These are phyloP conservation scores for Myiopsitta monachus DNA, from an alignment of 2,113 vertebrate species.

Conservation along the genomic window DNA sequence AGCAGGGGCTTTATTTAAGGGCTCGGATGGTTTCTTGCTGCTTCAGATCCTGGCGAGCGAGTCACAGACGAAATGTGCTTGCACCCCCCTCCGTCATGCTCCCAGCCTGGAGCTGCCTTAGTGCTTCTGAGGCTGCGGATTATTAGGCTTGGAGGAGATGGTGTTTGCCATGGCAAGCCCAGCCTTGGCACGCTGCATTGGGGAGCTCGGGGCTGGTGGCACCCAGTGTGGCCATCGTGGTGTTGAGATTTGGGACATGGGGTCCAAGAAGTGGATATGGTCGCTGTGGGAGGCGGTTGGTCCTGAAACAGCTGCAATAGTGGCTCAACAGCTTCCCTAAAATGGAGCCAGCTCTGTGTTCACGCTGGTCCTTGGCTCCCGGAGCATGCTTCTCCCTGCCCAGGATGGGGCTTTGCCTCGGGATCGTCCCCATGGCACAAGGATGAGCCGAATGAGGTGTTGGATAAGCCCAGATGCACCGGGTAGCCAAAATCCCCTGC, in stretches of 20 bases:
- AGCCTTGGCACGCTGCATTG: rapidly evolving
- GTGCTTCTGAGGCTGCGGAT: background rate
- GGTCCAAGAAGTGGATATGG: background rate
- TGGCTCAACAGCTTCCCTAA: background rate
- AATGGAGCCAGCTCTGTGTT: background rate
- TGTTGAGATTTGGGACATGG: background rate
- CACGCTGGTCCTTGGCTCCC: background rate
- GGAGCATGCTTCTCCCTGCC: background rate
- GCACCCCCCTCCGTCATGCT: background rate
- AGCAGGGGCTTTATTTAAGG: background rate
- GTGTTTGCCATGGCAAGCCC: background rate
- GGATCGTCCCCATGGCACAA: rapidly evolving
- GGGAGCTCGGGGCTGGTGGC: background rate
- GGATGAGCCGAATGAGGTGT: rapidly evolving
- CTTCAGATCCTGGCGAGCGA: background rate
- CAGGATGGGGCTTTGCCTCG: background rate
- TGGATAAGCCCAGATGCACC: rapidly evolving
- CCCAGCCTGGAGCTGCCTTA: background rate
- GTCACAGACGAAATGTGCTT: background rate
- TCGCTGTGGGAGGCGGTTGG: background rate
- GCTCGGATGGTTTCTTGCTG: background rate
- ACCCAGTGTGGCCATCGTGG: rapidly evolving
- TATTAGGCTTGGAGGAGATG: background rate
- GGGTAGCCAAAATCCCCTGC: background rate
- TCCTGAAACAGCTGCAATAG: background rate